Evolutionary conservation across 2,797 vertebrate genomes (phyloP).

Genomic region (Heliangelus exortis): DNA sequence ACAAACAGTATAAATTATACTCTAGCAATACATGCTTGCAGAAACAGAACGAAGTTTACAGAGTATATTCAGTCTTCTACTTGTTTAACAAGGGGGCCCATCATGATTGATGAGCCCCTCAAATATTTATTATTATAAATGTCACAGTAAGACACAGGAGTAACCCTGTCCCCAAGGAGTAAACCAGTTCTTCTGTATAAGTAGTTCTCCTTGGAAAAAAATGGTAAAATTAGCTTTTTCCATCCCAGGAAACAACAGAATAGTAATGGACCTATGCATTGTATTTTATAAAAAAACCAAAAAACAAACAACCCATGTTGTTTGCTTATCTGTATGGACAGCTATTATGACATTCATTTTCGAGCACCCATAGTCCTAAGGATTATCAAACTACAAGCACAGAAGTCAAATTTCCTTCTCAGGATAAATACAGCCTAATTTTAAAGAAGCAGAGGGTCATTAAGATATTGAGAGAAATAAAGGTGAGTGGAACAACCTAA

Average conservation of each 20-base stretch:
- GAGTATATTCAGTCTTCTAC: neutral
- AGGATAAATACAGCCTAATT: neutral
- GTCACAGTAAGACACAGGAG: neutral
- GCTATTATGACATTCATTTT: neutral
- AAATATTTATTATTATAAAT: neutral
- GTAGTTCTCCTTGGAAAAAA: neutral
- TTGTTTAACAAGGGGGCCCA: neutral
- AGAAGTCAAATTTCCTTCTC: neutral
- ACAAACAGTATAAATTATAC: neutral
- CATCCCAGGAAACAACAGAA: neutral
- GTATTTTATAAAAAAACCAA: neutral
- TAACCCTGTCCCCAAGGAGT: neutral
- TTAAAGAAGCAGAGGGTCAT: neutral
- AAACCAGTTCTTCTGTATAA: neutral
- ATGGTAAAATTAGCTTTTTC: neutral
- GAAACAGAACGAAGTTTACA: neutral
- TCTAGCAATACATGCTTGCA: neutral
- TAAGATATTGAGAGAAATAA: neutral
- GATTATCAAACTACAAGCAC: neutral
- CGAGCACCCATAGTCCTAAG: neutral
- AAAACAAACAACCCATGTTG: neutral
- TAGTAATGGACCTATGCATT: fast-evolving
- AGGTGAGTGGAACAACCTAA: neutral
- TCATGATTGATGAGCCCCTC: neutral
- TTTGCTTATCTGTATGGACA: neutral